Evolutionary conservation across 2,888 invertebrate species (phyloP), one percentile per base, ranked within the genome.

Genomic region (Hanleya hanleyi): DNA sequence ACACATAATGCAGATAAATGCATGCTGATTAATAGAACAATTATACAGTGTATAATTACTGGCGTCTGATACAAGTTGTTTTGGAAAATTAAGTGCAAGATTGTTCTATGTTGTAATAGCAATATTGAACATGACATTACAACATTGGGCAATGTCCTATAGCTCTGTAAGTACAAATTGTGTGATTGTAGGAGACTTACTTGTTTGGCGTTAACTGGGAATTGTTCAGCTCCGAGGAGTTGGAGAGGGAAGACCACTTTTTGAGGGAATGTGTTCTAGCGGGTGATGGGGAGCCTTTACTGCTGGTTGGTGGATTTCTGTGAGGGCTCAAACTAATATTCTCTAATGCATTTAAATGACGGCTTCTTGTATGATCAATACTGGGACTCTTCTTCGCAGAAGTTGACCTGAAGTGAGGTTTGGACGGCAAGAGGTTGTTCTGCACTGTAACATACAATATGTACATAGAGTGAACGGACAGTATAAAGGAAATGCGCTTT

Each of bases 241-340:
- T 84, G 68, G 84, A 81, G 69, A 82, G 77, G 4, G 89, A 87
- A 12, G 84, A 83, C 88, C 88, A 89, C 79, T 87, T 88, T 72
- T 84, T 84, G 36, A 81, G 78, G 33, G 72, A 67, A 26, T 62
- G 73, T 1, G 71, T 41, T 26, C 75, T 57, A 4, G 35, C 32
- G 12, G 70, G 70, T 49, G 74, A 41, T 7, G 69, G 64, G 33
- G 77, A 49, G 26, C 75, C 49, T 7, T 22, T 41, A n/a, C n/a
- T n/a, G 9, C 72, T 57, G 35, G 65, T 72, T 6, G 78, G 77
- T 57, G 71, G 65, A 29, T 75, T 77, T 50, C 75, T 73, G 61
- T 72, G 71, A 32, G 77, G 77, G 62, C 78, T 73, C 33, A 77
- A 64, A 65, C 80, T 79, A 32, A 77, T 80, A 73, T 81, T 83